Conservation (phyloP, 2,113 vertebrate species). For the Lonchura striata region DNA sequence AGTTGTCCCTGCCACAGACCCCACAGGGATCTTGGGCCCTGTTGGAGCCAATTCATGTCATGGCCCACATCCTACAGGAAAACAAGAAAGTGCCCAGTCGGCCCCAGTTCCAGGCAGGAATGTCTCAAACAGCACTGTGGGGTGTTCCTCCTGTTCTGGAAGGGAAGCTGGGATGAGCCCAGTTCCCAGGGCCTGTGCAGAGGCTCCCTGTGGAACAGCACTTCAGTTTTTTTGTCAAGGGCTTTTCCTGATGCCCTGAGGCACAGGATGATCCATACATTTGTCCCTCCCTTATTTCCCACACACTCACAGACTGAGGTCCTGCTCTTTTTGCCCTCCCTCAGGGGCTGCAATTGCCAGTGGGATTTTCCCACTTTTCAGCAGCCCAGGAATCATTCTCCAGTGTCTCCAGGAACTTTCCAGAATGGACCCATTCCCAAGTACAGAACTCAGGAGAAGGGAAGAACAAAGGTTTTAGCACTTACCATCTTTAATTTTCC, state of each 20-base stretch:
- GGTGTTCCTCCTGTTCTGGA: not conserved
- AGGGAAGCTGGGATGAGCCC: not conserved
- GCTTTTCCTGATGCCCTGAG: not conserved
- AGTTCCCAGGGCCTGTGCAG: not conserved
- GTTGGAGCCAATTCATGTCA: slow-evolving; percentile 87
- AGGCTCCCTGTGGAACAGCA: not conserved
- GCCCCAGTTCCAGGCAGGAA: not conserved
- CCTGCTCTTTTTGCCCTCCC: not conserved
- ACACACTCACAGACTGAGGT: not conserved
- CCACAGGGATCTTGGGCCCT: slow-evolving; percentile 90
- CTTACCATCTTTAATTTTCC: not conserved
- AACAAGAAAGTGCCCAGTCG: accelerated
- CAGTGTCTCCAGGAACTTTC: not conserved
- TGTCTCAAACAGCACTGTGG: not conserved
- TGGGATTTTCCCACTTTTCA: not conserved
- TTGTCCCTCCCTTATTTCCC: not conserved
- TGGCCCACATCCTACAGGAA: slow-evolving; percentile 86
- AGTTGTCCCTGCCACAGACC: slow-evolving; percentile 89
- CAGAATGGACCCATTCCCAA: not conserved
- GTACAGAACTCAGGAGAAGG: not conserved
- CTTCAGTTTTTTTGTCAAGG: not conserved
- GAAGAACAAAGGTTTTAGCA: not conserved
- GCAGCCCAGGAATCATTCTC: not conserved
- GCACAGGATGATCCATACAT: not conserved
- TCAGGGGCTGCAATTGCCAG: not conserved